phyloP scores from a whole-genome alignment of 2,888 invertebrate species.

The Lottia scabra region DNA sequence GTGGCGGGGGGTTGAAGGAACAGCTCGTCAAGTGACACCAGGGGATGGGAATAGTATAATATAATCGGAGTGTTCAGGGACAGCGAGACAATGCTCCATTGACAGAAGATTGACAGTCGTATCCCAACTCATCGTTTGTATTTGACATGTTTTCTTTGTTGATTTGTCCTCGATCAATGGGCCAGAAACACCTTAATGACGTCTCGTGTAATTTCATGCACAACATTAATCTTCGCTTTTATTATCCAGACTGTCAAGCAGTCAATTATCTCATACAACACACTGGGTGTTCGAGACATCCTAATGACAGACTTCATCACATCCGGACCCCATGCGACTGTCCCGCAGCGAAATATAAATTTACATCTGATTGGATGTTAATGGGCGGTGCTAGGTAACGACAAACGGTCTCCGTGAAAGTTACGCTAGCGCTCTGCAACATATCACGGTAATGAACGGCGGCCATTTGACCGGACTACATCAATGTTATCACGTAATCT shows the following conservation, averaged over 20 bases:
- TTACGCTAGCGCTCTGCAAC: no score
- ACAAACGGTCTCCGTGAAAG: no score
- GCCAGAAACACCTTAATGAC: not conserved
- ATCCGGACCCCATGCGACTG: not conserved
- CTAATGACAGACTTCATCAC: not conserved
- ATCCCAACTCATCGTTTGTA: not conserved
- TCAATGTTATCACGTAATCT: no score
- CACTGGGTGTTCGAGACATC: no score
- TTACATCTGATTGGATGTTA: constrained; percentile 1
- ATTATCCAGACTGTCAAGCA: no score
- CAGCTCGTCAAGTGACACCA: no score
- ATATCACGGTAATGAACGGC: no score
- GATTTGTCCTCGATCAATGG: not conserved
- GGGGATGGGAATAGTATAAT: no score
- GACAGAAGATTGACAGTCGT: not conserved
- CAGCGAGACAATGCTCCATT: no score
- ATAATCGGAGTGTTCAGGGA: no score
- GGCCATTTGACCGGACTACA: no score
- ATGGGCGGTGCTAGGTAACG: constrained; percentile 2
- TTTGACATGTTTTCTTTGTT: not conserved
- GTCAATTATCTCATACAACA: no score
- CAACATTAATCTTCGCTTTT: not conserved
- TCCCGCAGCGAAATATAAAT: constrained; percentile 4
- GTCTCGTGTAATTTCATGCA: not conserved
- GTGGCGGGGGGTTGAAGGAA: not conserved